Percentiles rank a stretch among this genome's conserved stretches.
phyloP scores from a whole-genome alignment of 2,113 vertebrate genomes.

The Fulica atra region DNA sequence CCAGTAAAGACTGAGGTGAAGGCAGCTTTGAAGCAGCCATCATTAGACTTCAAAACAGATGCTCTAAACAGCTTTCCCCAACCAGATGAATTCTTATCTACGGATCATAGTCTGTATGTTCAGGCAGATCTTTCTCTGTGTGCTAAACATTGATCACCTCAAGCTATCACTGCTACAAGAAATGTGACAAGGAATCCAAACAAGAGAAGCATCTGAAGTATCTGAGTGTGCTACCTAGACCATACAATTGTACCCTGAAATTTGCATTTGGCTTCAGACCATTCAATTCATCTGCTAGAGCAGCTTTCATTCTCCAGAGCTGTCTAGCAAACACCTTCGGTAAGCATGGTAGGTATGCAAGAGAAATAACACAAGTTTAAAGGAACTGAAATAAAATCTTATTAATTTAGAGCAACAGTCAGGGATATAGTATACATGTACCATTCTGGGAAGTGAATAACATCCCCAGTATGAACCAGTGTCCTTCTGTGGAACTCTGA shows the following conservation, averaged over 20 bases:
- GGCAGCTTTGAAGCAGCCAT: not conserved
- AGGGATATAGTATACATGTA: not conserved
- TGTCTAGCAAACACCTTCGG: not conserved
- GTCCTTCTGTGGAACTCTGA: not conserved
- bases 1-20: not conserved
- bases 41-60: not conserved
- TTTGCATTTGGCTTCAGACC: not conserved
- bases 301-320: not conserved
- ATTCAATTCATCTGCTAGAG: not conserved
- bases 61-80: not conserved
- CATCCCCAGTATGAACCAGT: accelerated
- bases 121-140: not conserved
- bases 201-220: not conserved
- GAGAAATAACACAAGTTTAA: not conserved
- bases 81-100: not conserved
- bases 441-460: not conserved
- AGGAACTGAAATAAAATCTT: not conserved
- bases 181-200: not conserved
- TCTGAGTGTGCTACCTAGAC: not conserved
- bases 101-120: not conserved
- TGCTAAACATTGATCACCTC: not conserved
- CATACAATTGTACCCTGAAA: not conserved
- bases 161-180: not conserved
- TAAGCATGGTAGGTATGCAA: not conserved
- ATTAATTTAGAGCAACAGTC: not conserved